These are phyloP conservation scores for Cinclus cinclus DNA, from an alignment of 2,113 vertebrate genomes.

Conservation along the genomic window DNA sequence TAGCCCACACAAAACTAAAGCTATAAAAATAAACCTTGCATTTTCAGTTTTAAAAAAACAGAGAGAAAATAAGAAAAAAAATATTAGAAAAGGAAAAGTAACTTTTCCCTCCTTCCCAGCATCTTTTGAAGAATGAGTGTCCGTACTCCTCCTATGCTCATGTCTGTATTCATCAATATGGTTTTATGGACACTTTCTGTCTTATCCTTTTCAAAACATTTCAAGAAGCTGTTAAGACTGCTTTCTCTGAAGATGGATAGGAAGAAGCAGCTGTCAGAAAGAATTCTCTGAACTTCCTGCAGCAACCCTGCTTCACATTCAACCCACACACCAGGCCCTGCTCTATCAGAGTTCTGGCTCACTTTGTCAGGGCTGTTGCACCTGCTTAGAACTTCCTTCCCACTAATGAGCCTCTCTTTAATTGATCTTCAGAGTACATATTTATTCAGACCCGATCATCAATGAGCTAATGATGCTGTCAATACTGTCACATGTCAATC, in stretches of 20 bases:
- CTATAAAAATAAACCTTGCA: not conserved
- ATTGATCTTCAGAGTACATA: slow-evolving; percentile 18
- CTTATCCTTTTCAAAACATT: slow-evolving; percentile 12
- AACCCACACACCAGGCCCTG: slow-evolving; percentile 22
- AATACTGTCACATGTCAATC: not conserved
- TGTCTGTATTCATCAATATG: not conserved
- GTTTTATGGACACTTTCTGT: not conserved
- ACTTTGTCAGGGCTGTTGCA: slow-evolving; percentile 38
- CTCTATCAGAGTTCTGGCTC: slow-evolving; percentile 44
- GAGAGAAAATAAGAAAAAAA: not conserved
- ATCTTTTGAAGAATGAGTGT: not conserved
- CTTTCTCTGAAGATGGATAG: slow-evolving; percentile 37
- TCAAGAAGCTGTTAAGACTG: not conserved
- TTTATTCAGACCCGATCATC: not conserved
- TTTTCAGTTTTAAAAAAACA: not conserved
- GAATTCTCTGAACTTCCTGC: slow-evolving; percentile 51
- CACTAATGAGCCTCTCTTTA: slow-evolving; percentile 33
- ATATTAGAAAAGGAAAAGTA: not conserved
- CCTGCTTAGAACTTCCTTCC: slow-evolving; percentile 49
- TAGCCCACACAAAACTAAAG: not conserved
- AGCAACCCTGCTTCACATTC: slow-evolving; percentile 51
- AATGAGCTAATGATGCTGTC: not conserved
- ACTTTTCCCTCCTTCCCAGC: not conserved
- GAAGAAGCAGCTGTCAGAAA: slow-evolving; percentile 57
- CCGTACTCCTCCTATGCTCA: not conserved